These are phyloP conservation scores for Spodoptera picta DNA, from an alignment of 2,888 invertebrate species.

Conservation along the genomic window DNA sequence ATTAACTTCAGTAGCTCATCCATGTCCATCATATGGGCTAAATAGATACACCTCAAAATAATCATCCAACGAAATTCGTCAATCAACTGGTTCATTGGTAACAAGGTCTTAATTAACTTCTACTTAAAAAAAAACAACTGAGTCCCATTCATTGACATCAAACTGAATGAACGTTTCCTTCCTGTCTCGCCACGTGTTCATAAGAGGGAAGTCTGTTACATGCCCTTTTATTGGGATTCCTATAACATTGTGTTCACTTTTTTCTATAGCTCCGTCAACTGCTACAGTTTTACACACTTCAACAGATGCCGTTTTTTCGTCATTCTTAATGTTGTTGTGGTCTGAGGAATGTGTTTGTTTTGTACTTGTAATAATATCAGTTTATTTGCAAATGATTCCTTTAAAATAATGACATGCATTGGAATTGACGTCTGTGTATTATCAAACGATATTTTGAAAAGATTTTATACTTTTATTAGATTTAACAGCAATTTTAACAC, in stretches of 20 bases:
- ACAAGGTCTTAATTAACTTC: slow-evolving; percentile 38
- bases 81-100: slow-evolving; percentile 22
- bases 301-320: slow-evolving; percentile 33
- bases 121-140: slow-evolving; percentile 33
- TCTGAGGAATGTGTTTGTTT: not conserved
- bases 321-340: not conserved
- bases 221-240: slow-evolving; percentile 60
- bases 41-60: slow-evolving; percentile 11
- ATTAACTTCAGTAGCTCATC: no score
- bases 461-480: no score
- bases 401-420: no score
- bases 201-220: slow-evolving; percentile 57
- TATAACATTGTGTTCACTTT: slow-evolving; percentile 53
- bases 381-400: no score
- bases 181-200: slow-evolving; percentile 70
- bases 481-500: no score
- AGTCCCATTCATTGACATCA: slow-evolving; percentile 64
- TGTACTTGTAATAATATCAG: no score
- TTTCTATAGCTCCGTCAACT: slow-evolving; percentile 36
- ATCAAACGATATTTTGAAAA: no score
- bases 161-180: slow-evolving; percentile 74
- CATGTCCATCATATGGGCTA: not conserved
- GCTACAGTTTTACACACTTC: slow-evolving; percentile 32
- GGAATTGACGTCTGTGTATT: no score
- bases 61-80: slow-evolving; percentile 4